phyloP scores from a whole-genome alignment of 2,888 invertebrate genomes.

The Pachliopta kotzebuea region DNA sequence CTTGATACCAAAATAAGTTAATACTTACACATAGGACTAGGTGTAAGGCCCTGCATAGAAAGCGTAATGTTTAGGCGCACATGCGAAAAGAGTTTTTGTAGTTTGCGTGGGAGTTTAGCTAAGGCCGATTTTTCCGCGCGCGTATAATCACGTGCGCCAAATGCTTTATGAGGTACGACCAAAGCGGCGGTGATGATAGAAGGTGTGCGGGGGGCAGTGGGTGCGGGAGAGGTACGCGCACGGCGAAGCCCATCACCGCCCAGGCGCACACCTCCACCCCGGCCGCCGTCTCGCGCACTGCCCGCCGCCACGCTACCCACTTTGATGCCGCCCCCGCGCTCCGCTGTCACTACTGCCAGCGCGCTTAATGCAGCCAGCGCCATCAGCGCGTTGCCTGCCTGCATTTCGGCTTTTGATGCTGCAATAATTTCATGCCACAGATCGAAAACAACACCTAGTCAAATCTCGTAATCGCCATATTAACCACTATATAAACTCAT shows the following conservation, averaged over 20 bases:
- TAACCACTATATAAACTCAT: background rate
- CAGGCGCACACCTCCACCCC: constrained; percentile 64
- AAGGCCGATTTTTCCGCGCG: constrained; percentile 86
- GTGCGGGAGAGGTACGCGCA: constrained; percentile 68
- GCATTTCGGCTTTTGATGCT: constrained; percentile 73
- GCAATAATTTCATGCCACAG: constrained; percentile 5
- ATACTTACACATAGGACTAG: constrained; percentile 87
- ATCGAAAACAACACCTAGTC: background rate
- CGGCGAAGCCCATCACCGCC: constrained; percentile 63
- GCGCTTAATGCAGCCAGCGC: constrained; percentile 68
- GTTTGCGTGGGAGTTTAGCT: constrained; percentile 83
- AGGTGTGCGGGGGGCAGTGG: constrained; percentile 67
- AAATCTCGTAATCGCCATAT: background rate
- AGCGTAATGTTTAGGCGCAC: constrained; percentile 85
- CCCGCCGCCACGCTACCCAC: constrained; percentile 52
- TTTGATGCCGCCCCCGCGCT: constrained; percentile 70
- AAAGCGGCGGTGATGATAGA: constrained; percentile 84
- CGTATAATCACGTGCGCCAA: constrained; percentile 86
- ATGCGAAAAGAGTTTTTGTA: constrained; percentile 83
- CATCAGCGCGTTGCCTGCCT: constrained; percentile 66
- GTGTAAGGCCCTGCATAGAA: constrained; percentile 86
- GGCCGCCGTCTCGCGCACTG: constrained; percentile 57
- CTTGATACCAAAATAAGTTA: background rate
- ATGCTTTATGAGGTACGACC: constrained; percentile 88
- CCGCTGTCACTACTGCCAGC: constrained; percentile 59